A percentile compares a stretch with the other conserved stretches of the same genome.
These are phyloP conservation scores for Acropternis orthonyx DNA, from an alignment of 2,797 vertebrate genomes.

Conservation along the genomic window DNA sequence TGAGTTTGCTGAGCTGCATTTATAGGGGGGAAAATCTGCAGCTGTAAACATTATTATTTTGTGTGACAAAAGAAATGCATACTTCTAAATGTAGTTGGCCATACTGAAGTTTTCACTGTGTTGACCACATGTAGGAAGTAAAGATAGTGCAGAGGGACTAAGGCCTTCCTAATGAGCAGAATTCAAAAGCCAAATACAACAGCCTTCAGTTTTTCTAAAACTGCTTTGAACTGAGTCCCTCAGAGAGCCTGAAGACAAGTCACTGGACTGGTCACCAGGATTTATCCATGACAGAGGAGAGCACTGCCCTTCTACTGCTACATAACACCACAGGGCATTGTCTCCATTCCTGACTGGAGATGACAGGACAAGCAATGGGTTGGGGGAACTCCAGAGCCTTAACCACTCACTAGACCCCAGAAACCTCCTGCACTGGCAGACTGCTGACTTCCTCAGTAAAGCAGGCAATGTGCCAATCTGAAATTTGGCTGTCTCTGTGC, in stretches of 20 bases:
- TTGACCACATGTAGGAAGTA: neutral
- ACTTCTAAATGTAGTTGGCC: neutral
- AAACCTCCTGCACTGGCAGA: neutral
- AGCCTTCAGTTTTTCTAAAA: neutral
- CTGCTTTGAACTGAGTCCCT: neutral
- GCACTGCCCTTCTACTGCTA: neutral
- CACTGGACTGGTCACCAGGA: neutral
- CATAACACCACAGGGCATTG: accelerated
- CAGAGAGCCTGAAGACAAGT: accelerated
- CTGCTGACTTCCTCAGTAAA: neutral
- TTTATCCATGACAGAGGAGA: neutral
- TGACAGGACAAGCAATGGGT: neutral
- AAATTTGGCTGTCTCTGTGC: neutral
- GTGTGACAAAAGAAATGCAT: neutral
- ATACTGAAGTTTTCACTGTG: neutral
- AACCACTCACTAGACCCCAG: neutral
- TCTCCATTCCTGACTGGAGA: neutral
- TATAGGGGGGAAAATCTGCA: neutral
- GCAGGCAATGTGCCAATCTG: neutral
- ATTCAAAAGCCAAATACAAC: neutral
- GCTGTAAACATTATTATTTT: neutral
- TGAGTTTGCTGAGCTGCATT: neutral
- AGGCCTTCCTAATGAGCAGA: neutral
- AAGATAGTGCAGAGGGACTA: neutral
- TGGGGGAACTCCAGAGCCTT: neutral